These are phyloP conservation scores for Nyctibius bracteatus DNA, from an alignment of 2,113 vertebrate genomes.

Conservation along the genomic window DNA sequence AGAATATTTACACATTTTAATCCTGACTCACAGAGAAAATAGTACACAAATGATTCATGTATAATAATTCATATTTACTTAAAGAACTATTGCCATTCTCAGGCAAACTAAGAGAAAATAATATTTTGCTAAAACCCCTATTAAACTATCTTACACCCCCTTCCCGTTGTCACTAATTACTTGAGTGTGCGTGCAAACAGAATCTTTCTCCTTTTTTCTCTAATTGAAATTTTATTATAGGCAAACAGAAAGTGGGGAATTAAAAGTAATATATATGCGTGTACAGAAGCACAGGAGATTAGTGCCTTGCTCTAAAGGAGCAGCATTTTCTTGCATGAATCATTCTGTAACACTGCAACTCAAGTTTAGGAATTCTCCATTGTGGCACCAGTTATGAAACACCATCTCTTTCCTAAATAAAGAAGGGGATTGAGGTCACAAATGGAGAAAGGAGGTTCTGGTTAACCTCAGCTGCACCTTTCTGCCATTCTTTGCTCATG, in stretches of 20 bases:
- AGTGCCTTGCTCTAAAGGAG: not conserved
- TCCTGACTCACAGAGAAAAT: not conserved
- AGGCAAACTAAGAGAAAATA: constrained; percentile 12
- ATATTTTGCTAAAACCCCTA: constrained; percentile 44
- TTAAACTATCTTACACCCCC: constrained; percentile 27
- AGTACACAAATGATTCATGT: not conserved
- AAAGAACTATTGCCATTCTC: not conserved
- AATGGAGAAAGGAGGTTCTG: not conserved
- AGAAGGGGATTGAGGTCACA: not conserved
- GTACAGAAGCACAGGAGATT: not conserved
- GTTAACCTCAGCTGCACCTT: not conserved
- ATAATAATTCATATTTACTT: constrained; percentile 39
- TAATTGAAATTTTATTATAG: constrained; percentile 65
- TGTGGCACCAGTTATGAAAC: not conserved
- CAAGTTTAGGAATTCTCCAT: not conserved
- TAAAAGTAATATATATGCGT: constrained; percentile 35
- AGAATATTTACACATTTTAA: constrained; percentile 14
- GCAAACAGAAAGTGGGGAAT: constrained; percentile 59
- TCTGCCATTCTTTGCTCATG: not conserved
- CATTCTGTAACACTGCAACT: not conserved
- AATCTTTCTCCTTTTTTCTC: constrained; percentile 13
- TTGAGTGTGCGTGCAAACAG: constrained; percentile 21
- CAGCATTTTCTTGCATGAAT: not conserved
- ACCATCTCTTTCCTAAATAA: not conserved
- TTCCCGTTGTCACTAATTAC: constrained; percentile 56